These are phyloP conservation scores for Platycnemis pennipes DNA, from an alignment of 2,888 invertebrate genomes.

Conservation along the genomic window DNA sequence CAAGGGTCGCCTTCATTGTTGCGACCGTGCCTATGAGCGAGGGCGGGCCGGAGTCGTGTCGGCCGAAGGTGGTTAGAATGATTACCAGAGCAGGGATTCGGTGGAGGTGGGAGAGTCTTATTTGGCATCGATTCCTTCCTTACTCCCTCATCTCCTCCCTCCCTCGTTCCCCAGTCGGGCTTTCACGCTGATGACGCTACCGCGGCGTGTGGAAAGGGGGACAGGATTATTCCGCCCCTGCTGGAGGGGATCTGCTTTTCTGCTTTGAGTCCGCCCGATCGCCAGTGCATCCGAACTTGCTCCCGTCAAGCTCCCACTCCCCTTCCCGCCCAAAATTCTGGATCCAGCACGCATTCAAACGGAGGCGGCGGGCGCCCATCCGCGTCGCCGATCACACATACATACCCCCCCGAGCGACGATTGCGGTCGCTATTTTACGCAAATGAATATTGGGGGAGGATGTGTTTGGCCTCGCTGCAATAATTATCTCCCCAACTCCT, in stretches of 20 bases:
- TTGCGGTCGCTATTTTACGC: not conserved
- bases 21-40: not conserved
- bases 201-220: not conserved
- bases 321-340: not conserved
- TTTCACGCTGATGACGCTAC: not conserved
- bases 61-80: not conserved
- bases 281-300: not conserved
- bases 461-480: not conserved
- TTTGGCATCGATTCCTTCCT: not conserved
- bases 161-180: not conserved
- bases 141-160: not conserved
- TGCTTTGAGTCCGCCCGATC: not conserved
- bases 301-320: not conserved
- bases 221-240: no score
- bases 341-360: not conserved
- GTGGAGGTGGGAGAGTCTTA: not conserved
- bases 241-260: not conserved
- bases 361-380: not conserved
- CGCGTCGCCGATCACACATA: not conserved
- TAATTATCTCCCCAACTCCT: not conserved
- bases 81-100: not conserved
- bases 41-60: not conserved
- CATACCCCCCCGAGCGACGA: not conserved
- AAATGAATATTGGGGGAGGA: not conserved
- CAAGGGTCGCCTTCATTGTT: not conserved